Base-by-base conservation (phyloP, 2,888 invertebrate species). In the Sinotaia quadrata region DNA sequence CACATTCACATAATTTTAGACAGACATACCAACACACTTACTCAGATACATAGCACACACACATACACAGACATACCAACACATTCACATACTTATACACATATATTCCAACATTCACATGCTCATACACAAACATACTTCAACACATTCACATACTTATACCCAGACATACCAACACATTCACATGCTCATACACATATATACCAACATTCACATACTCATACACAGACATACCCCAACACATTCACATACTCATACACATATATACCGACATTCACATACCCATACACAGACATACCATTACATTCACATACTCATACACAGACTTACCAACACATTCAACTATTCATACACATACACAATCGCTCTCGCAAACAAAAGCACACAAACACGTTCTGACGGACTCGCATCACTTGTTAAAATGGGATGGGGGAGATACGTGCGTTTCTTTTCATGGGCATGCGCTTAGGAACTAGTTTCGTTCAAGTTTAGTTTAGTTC, bases 291-390 rank as follows among this genome's bases (percentile, higher is more conserved):
- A 54, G n/a, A 54, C 54, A 54, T 34, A 33, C 54, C 31, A 18
- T 33, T 34, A 54, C 54, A 54, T 34, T 33, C 54, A 29, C 54
- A 54, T 5, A 54, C 54, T 18, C 54, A 56, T 24, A 34, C 56
- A 34, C 34, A 18, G n/a, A 34, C 56, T 21, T 10, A 18, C 31
- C n/a, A n/a, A 34, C 56, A 56, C 56, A 56, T 36, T n/a, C n/a
- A n/a, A n/a, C n/a, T n/a, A n/a, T n/a, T n/a, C n/a, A n/a, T n/a
- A n/a, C n/a, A n/a, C n/a, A 56, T 36, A 33, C 34, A 56, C 56
- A 56, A 33, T 34, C 56, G 21, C 56, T 34, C 56, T 34, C 56
- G 36, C 56, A 56, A 33, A 56, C 56, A 4, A n/a, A n/a, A n/a
- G n/a, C n/a, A n/a, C n/a, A n/a, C n/a, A n/a, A n/a, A n/a, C n/a